Base-by-base conservation (phyloP, 2,888 invertebrate genomes). In the Acleris cristana region DNA sequence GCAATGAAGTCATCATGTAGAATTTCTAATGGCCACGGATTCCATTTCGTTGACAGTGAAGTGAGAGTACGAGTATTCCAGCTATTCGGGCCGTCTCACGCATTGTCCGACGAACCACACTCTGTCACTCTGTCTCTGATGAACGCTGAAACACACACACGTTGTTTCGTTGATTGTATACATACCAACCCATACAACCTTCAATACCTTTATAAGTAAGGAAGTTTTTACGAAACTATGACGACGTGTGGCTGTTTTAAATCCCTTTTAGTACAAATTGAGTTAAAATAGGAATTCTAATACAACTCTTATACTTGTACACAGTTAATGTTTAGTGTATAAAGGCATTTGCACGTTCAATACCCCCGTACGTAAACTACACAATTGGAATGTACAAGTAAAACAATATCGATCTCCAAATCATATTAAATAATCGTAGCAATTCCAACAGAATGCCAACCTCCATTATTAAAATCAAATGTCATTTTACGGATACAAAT, bases 21-120 rank as follows among this genome's bases (percentile, higher is more conserved):
- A 88, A 91, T 90, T 90, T 91, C 90, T 90, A 89, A 89, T 89
- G 85, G 82, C 85, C 83, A 81, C 81, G 86, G 86, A 90, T 90
- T 91, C 90, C 87, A 88, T 90, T 91, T 91, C 90, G 87, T 89
- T 90, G 89, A 88, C 88, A 88, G 78, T 84, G 81, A 85, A 88
- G 87, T 87, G 89, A 88, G 88, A 87, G 88, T 87, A 82, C 82
- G 78, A 79, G 80, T 84, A 88, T 88, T 83, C 83, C 73, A 87
- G 79, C 81, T 86, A 89, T 89, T 89, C 86, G 85, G 84, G 81
- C 81, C 86, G 84, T 72, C 79, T 79, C 79, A 78, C 78, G 74
- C 79, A 82, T 85, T 85, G 86, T 82, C 82, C 79, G 78, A 79
- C 79, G 80, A 77, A 70, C 68, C 62, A 71, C 71, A 69, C 69